Percentiles rank a stretch among this genome's conserved stretches.
These are phyloP conservation scores for Forbesichthys papilliferus DNA, from an alignment of 2,113 vertebrate genomes.

Conservation along the genomic window DNA sequence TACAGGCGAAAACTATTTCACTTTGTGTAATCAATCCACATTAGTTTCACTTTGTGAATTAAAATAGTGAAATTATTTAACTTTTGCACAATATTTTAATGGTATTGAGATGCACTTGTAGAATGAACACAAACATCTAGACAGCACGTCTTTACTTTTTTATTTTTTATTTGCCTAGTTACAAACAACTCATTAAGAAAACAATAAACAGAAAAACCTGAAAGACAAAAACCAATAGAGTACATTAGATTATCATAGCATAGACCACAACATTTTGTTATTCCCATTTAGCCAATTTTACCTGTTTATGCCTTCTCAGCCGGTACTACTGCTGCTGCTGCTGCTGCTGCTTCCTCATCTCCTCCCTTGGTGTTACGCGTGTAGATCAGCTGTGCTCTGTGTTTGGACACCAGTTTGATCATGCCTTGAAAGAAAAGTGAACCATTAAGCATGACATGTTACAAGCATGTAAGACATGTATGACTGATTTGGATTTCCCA, in stretches of 20 bases:
- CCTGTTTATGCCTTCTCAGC: conserved; percentile 81
- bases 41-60: no score
- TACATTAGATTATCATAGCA: neutral
- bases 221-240: conserved; percentile 16
- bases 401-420: conserved; percentile 97
- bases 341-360: conserved; percentile 82
- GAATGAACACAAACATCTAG: conserved; percentile 6
- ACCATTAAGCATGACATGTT: neutral
- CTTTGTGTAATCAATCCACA: no score
- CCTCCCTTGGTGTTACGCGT: conserved; percentile 97
- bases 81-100: no score
- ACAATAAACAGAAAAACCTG: conserved; percentile 53
- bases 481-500: no score
- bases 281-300: conserved; percentile 46
- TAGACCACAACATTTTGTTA: neutral
- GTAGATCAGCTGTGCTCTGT: conserved; percentile 96
- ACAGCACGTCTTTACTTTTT: conserved; percentile 36
- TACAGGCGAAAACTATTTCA: no score
- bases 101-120: neutral
- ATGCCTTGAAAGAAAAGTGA: conserved; percentile 75
- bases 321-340: neutral
- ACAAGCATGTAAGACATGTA: no score
- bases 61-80: no score
- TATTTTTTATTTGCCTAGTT: conserved; percentile 69
- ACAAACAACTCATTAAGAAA: conserved; percentile 57